Base-by-base conservation (phyloP, 2,113 vertebrate species). In the Lepus americanus region DNA sequence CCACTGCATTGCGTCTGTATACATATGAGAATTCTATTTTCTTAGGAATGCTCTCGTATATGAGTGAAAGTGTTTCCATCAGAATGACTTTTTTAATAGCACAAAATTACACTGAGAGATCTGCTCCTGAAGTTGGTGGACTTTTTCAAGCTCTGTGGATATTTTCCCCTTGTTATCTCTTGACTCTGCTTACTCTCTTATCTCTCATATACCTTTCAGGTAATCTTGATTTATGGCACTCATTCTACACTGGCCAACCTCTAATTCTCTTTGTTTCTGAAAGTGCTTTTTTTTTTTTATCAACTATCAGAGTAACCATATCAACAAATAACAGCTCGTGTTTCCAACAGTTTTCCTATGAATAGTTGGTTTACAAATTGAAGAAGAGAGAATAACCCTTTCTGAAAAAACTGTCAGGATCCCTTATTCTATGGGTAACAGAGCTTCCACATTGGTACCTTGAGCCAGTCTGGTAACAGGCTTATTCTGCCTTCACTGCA, bases 241-340 rank as follows among this genome's bases (percentile, higher is more conserved):
- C 85, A 72, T 63, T 88, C 81, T 51, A 55, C 44, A 22, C 27
- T 87, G 33, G 36, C 53, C 90, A 95, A 89, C 44, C 51, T 92
- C 69, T 82, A 85, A 85, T 91, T 83, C 80, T 78, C 89, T 79
- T 70, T 17, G 27, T 96, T 94, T 96, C 87, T 87, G 39, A 83
- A 91, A 83, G 61, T 67, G 16, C 86, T 14, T 59, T 14, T 16
- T 44, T 44, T 44, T 44, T 44, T 96, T 97, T 80, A 78, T 95
- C 13, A 1, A 55, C 36, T 83, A 33, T 64, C 87, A 93, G 55
- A 92, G 29, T 70, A 84, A 94, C 5, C 9, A 10, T 20, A 89
- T 77, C 87, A 69, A 11, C 33, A 85, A 86, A 72, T 76, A 87
- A 69, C 44, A 94, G 96, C 44, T 89, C 31, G 11, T 44, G 23